These are phyloP conservation scores for Dasysyrphus albostriatus DNA, from an alignment of 2,888 invertebrate genomes.

Conservation along the genomic window DNA sequence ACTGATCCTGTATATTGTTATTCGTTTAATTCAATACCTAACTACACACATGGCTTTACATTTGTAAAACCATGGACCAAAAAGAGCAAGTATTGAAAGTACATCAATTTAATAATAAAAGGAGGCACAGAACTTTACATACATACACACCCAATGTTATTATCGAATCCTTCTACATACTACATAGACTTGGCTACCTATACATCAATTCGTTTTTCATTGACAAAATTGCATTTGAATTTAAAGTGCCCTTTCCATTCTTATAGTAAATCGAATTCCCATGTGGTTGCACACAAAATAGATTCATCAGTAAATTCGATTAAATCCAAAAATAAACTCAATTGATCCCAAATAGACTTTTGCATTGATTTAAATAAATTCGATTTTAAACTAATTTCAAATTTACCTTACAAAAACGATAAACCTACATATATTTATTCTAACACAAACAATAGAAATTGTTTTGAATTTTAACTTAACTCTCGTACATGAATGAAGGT, in stretches of 20 bases:
- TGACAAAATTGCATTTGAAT: background rate
- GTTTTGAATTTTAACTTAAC: background rate
- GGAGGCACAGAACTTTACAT: too few species aligned
- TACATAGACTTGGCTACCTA: too few species aligned
- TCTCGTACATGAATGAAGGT: background rate
- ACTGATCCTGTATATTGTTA: too few species aligned
- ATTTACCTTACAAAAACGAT: background rate
- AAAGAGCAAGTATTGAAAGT: background rate
- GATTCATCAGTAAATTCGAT: slow-evolving; percentile 2
- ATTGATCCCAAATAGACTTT: background rate
- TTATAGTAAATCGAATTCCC: background rate
- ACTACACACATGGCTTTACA: too few species aligned
- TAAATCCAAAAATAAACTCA: slow-evolving; percentile 7
- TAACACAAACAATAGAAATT: background rate
- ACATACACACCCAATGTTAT: too few species aligned
- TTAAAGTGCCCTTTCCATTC: background rate
- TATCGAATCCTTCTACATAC: background rate
- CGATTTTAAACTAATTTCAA: slow-evolving; percentile 2
- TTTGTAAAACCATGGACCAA: too few species aligned
- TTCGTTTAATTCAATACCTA: too few species aligned
- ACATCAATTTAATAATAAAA: background rate
- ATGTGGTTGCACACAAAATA: slow-evolving; percentile 3
- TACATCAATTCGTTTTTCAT: background rate
- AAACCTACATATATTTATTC: too few species aligned
- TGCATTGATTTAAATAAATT: slow-evolving; percentile 1